phyloP scores from a whole-genome alignment of 2,888 invertebrate species.

The Amorpha juglandis region DNA sequence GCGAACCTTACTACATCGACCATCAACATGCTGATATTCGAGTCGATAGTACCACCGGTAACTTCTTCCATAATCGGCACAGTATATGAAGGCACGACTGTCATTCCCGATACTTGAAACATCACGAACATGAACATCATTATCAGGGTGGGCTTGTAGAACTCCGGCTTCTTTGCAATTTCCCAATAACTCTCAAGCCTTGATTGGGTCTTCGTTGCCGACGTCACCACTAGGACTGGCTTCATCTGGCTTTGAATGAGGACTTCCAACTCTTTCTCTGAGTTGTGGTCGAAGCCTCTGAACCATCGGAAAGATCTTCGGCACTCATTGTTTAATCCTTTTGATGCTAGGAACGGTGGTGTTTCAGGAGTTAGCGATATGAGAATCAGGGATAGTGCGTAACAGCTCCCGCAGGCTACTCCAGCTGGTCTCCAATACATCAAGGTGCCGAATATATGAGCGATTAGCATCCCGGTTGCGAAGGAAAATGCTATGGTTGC shows the following conservation, averaged over 20 bases:
- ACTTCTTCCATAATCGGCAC: slow-evolving; percentile 86
- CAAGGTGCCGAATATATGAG: slow-evolving; percentile 86
- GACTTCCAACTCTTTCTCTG: slow-evolving; percentile 76
- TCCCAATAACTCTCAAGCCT: slow-evolving; percentile 60
- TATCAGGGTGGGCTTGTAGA: slow-evolving; percentile 85
- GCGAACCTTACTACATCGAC: slow-evolving; percentile 86
- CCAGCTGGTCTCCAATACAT: slow-evolving; percentile 85
- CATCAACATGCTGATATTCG: slow-evolving; percentile 86
- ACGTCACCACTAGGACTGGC: slow-evolving; percentile 39
- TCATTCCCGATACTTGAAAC: slow-evolving; percentile 88
- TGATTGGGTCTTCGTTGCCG: slow-evolving; percentile 56
- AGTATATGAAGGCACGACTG: slow-evolving; percentile 88
- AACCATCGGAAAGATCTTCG: slow-evolving; percentile 84
- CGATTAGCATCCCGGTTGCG: slow-evolving; percentile 85
- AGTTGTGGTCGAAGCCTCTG: slow-evolving; percentile 75
- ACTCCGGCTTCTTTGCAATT: slow-evolving; percentile 73
- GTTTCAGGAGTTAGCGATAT: slow-evolving; percentile 86
- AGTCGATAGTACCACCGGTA: slow-evolving; percentile 83
- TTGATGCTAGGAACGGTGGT: slow-evolving; percentile 86
- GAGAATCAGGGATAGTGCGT: slow-evolving; percentile 77
- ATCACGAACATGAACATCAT: slow-evolving; percentile 87
- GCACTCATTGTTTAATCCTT: slow-evolving; percentile 81
- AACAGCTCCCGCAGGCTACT: slow-evolving; percentile 77
- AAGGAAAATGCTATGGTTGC: slow-evolving; percentile 86
- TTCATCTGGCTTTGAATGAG: slow-evolving; percentile 69